phyloP scores from a whole-genome alignment of 2,888 invertebrate species.

The Heliothis peltigera region DNA sequence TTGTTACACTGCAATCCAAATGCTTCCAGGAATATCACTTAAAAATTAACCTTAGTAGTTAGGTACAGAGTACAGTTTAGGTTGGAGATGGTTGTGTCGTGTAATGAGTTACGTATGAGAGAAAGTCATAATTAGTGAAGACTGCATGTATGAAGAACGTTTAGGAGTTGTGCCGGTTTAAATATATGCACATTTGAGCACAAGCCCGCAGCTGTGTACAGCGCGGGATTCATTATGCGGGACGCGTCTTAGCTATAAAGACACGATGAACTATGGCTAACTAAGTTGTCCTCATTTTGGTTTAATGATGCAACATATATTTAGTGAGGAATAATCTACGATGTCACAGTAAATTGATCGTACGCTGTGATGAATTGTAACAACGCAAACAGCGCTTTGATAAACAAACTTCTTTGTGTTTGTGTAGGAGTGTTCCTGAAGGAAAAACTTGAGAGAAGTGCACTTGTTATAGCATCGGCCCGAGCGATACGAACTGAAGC shows the following conservation, averaged over 20 bases:
- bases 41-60: background rate
- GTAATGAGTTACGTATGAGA: slow-evolving; percentile 12
- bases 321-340: slow-evolving; percentile 12
- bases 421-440: no score
- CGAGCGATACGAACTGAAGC: slow-evolving; percentile 26
- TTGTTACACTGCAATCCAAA: slow-evolving; percentile 35
- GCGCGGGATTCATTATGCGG: slow-evolving; percentile 41
- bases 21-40: slow-evolving; percentile 1
- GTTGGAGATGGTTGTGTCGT: background rate
- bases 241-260: slow-evolving; percentile 44
- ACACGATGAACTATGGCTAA: slow-evolving; percentile 32
- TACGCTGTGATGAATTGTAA: background rate
- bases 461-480: slow-evolving; percentile 39
- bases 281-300: slow-evolving; percentile 29
- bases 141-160: slow-evolving; percentile 26
- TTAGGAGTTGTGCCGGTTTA: slow-evolving; percentile 17
- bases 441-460: slow-evolving; percentile 41
- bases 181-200: slow-evolving; percentile 31
- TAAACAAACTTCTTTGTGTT: background rate
- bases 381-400: background rate
- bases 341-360: background rate
- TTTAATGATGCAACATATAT: slow-evolving; percentile 28
- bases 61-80: background rate
- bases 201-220: slow-evolving; percentile 4
- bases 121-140: slow-evolving; percentile 45